Conservation (phyloP, 2,113 vertebrate species). For the Arizona elegans region DNA sequence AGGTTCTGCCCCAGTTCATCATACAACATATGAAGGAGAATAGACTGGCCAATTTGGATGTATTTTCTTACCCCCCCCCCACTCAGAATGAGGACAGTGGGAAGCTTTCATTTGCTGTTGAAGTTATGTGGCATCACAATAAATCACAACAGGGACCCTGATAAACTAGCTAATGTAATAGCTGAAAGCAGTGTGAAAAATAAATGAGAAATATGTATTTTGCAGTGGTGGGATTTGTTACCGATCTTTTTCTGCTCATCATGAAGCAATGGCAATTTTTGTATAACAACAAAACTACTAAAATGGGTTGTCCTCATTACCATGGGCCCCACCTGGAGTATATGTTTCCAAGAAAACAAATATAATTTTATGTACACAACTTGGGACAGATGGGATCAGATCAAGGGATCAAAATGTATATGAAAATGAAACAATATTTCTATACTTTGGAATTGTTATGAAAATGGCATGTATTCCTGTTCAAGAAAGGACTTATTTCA, state of each 20-base stretch:
- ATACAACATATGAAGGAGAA: neutral
- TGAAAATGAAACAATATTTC: neutral
- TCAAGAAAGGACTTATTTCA: neutral
- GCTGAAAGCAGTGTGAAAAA: neutral
- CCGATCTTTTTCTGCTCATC: neutral
- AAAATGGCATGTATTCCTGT: neutral
- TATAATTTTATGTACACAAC: neutral
- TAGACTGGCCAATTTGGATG: neutral
- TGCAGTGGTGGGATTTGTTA: neutral
- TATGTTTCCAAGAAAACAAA: neutral
- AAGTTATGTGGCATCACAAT: neutral
- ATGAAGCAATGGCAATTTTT: neutral
- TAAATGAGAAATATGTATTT: neutral
- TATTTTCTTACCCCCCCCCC: neutral
- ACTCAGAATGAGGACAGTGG: neutral
- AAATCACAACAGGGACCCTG: neutral
- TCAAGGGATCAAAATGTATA: neutral
- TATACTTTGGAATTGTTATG: neutral
- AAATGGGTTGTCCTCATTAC: neutral
- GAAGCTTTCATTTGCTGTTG: neutral
- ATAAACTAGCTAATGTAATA: neutral
- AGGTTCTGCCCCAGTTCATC: neutral
- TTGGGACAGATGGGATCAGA: neutral
- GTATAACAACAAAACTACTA: neutral
- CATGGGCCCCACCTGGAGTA: neutral